Evolutionary conservation across 2,797 vertebrate species (phyloP).

Genomic region (Cryptoblepharus egeriae): DNA sequence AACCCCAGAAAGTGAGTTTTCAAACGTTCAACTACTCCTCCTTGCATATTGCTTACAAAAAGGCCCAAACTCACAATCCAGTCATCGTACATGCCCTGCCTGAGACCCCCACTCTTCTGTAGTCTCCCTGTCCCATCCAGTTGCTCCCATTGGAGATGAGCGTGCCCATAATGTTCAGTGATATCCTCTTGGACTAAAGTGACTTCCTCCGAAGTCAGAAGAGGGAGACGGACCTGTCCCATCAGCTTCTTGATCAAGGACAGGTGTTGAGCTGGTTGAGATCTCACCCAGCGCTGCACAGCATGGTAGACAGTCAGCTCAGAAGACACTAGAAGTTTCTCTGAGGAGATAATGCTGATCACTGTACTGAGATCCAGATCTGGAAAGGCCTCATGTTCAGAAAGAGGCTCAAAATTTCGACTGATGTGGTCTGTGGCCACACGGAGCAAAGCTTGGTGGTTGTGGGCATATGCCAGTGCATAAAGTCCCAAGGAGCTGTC

Average conservation of each 20-base stretch:
- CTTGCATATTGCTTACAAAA: constrained; percentile 81
- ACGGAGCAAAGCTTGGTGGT: constrained; percentile 83
- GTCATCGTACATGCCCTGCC: constrained; percentile 88
- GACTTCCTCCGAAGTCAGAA: constrained; percentile 46
- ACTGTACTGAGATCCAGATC: constrained; percentile 83
- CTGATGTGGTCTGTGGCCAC: constrained; percentile 83
- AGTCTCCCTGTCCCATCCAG: constrained; percentile 74
- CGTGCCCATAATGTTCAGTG: constrained; percentile 34
- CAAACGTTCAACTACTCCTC: constrained; percentile 75
- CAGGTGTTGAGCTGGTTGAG: constrained; percentile 5
- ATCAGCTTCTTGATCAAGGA: constrained; percentile 35
- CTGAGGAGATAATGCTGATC: constrained; percentile 83
- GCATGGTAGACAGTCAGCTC: constrained; percentile 84
- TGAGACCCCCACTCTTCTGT: constrained; percentile 77
- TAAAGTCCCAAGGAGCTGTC: constrained; percentile 87
- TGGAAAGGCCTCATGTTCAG: constrained; percentile 84
- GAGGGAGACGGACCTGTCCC: constrained; percentile 39
- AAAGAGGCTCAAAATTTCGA: constrained; percentile 84
- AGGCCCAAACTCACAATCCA: constrained; percentile 87
- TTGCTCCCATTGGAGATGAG: constrained; percentile 71
- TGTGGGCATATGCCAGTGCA: constrained; percentile 85
- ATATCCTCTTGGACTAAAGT: constrained; percentile 27
- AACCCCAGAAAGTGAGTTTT: constrained; percentile 40
- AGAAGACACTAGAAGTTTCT: constrained; percentile 83
- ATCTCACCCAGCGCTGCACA: constrained; percentile 82